Percentiles rank a stretch among this genome's conserved stretches.
These are phyloP conservation scores for Drosophila watanabei DNA, from an alignment of 1,140 invertebrate species.

Conservation along the genomic window DNA sequence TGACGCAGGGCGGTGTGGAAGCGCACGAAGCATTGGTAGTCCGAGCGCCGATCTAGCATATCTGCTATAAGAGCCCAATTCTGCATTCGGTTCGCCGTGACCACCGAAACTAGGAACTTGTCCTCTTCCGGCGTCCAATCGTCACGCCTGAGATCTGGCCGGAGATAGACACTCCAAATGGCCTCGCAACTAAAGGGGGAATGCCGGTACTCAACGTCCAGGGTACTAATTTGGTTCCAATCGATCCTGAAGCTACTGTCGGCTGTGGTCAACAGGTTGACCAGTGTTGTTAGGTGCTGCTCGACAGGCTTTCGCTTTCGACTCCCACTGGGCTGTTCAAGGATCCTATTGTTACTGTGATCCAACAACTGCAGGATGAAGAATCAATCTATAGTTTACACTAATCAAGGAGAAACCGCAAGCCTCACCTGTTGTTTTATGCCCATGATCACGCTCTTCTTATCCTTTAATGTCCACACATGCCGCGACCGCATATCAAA, in stretches of 20 bases:
- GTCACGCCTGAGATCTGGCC: constrained; percentile 88
- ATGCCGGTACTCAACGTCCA: constrained; percentile 86
- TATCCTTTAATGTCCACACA: constrained; percentile 74
- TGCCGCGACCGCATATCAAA: constrained; percentile 58
- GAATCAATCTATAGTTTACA: too few species aligned
- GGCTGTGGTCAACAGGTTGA: constrained; percentile 42
- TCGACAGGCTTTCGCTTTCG: constrained; percentile 5
- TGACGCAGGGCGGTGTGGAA: constrained; percentile 86
- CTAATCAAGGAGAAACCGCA: too few species aligned
- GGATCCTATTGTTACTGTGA: constrained; percentile 10
- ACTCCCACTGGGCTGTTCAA: neutral
- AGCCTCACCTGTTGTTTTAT: constrained; percentile 60
- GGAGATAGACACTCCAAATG: constrained; percentile 90
- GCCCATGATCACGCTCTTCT: constrained; percentile 61
- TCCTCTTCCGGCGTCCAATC: constrained; percentile 88
- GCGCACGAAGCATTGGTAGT: constrained; percentile 89
- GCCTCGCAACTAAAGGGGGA: constrained; percentile 87
- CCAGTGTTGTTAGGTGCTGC: constrained; percentile 38
- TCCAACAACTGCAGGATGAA: constrained; percentile 48
- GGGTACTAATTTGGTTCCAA: constrained; percentile 85
- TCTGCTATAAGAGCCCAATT: constrained; percentile 89
- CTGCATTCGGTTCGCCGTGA: constrained; percentile 86
- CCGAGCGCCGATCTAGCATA: constrained; percentile 87
- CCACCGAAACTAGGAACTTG: constrained; percentile 86
- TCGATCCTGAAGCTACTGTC: constrained; percentile 74